Evolutionary conservation across 2,797 vertebrate species (phyloP).

Genomic region (Sebastes umbrosus): DNA sequence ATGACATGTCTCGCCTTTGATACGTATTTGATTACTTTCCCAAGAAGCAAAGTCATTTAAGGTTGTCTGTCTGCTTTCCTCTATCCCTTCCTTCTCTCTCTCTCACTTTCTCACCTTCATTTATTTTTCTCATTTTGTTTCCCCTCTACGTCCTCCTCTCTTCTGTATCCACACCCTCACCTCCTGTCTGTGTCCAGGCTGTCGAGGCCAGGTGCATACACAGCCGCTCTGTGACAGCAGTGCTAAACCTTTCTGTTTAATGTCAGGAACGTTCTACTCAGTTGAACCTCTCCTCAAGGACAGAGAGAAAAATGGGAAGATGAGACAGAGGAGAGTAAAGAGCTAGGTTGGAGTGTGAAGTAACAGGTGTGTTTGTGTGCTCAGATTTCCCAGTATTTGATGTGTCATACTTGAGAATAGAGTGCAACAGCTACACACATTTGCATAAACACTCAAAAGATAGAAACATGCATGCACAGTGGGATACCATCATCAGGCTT

Average conservation of each 20-base stretch:
- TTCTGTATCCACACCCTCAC: not conserved
- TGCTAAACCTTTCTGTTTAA: slow-evolving; percentile 26
- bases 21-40: not conserved
- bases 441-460: slow-evolving; percentile 18
- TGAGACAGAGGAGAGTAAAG: not conserved
- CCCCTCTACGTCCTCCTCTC: not conserved
- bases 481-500: slow-evolving; percentile 28
- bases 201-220: slow-evolving; percentile 50
- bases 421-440: slow-evolving; percentile 7
- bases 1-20: not conserved
- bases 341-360: not conserved
- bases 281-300: slow-evolving; percentile 41
- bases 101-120: not conserved
- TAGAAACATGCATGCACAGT: slow-evolving; percentile 24
- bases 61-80: not conserved
- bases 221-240: slow-evolving; percentile 54
- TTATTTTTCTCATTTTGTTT: not conserved
- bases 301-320: not conserved
- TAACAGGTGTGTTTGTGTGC: not conserved
- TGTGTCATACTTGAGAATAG: slow-evolving; percentile 10
- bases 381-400: not conserved
- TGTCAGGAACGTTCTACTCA: slow-evolving; percentile 9
- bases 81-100: not conserved
- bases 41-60: not conserved
- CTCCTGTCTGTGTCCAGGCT: slow-evolving; percentile 24